Percentiles rank a stretch among this genome's conserved stretches.
phyloP scores from a whole-genome alignment of 1,140 invertebrate genomes.

The Pseudomyrmex pallidus region DNA sequence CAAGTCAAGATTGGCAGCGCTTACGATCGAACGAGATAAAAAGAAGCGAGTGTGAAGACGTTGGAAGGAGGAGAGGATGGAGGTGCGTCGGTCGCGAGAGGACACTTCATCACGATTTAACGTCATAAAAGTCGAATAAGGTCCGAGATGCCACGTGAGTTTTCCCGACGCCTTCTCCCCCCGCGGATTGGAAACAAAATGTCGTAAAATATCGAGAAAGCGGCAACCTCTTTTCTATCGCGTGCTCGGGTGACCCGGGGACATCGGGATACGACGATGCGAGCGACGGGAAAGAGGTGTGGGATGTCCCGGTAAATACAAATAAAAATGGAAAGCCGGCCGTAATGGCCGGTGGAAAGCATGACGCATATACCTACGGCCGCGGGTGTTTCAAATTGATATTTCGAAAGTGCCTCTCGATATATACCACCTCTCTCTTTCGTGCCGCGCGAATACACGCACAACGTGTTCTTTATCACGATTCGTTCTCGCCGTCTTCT shows the following conservation, averaged over 20 bases:
- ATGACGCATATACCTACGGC: conserved; percentile 79
- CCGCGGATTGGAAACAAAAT: conserved; percentile 81
- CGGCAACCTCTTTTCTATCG: conserved; percentile 12
- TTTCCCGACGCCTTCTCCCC: conserved; percentile 56
- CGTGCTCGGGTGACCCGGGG: conserved; percentile 51
- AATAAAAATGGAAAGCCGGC: conserved; percentile 83
- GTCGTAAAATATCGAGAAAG: conserved; percentile 76
- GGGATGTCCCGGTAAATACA: conserved; percentile 74
- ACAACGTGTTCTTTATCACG: conserved; percentile 54
- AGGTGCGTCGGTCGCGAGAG: background rate
- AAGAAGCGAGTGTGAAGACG: background rate
- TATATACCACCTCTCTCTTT: background rate
- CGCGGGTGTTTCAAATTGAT: conserved; percentile 81
- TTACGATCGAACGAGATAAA: conserved; percentile 17
- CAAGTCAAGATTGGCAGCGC: background rate
- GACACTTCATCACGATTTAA: conserved; percentile 76
- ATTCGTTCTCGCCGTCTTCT: conserved; percentile 31
- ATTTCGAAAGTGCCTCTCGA: conserved; percentile 74
- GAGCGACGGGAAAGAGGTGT: background rate
- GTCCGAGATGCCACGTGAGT: conserved; percentile 65
- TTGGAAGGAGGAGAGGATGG: background rate
- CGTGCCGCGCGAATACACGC: conserved; percentile 17
- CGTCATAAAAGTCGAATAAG: conserved; percentile 78
- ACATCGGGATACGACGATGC: conserved; percentile 37
- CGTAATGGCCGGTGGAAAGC: conserved; percentile 80